These are phyloP conservation scores for Adineta ricciae DNA, from an alignment of 2,888 invertebrate species.

Conservation along the genomic window DNA sequence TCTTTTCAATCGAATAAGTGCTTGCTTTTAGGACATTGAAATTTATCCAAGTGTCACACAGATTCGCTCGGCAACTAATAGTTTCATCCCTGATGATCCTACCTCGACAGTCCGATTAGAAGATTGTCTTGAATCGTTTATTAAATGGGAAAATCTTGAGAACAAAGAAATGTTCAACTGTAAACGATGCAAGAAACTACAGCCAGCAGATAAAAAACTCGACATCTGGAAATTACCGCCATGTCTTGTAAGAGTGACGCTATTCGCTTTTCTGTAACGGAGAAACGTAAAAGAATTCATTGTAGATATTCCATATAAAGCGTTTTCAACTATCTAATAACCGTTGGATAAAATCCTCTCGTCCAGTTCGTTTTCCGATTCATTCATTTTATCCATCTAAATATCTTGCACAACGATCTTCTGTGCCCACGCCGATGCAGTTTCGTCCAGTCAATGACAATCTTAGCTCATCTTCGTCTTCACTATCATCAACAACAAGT, in stretches of 20 bases:
- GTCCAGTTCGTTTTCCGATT: constrained; percentile 78
- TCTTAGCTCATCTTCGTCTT: constrained; percentile 25
- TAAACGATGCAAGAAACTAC: constrained; percentile 66
- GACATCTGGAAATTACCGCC: constrained; percentile 74
- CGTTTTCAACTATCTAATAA: constrained; percentile 79
- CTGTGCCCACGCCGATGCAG: constrained; percentile 55
- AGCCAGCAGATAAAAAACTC: constrained; percentile 70
- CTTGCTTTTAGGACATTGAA: background rate
- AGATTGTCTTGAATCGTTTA: constrained; percentile 69
- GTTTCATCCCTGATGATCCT: background rate
- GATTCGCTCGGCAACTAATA: background rate
- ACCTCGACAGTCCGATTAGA: background rate
- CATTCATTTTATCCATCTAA: constrained; percentile 74
- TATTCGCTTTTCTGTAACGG: no score
- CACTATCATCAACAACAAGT: background rate
- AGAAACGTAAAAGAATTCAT: no score
- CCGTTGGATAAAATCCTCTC: constrained; percentile 87
- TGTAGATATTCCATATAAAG: constrained; percentile 79
- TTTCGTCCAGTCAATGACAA: background rate
- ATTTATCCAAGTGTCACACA: background rate
- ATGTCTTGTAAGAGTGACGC: constrained; percentile 59
- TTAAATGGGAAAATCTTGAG: constrained; percentile 67
- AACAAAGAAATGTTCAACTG: constrained; percentile 67
- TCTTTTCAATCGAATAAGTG: background rate
- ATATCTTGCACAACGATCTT: constrained; percentile 69